Evolutionary conservation across 2,113 vertebrate species (phyloP).

Genomic region (Chitala chitala): DNA sequence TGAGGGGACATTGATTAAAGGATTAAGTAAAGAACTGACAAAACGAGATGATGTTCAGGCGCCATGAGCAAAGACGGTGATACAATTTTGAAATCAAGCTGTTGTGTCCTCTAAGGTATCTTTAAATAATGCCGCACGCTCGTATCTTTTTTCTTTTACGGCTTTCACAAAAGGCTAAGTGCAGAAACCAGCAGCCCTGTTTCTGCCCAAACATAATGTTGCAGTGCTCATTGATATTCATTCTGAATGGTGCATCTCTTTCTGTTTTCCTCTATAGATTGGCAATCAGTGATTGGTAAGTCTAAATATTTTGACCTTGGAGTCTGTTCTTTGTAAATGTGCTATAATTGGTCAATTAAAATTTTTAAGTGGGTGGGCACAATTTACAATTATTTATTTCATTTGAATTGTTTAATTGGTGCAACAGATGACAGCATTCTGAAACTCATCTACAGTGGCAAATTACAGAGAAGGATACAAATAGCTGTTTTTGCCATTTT

Average conservation of each 20-base stretch:
- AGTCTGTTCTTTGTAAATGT: neutral
- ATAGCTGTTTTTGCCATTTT: neutral
- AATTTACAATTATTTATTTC: neutral
- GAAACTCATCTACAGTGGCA: neutral
- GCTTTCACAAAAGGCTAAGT: neutral
- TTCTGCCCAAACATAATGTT: neutral
- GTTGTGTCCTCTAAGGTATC: slow-evolving; percentile 1
- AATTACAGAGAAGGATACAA: neutral
- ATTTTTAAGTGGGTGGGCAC: no score
- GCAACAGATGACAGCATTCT: neutral
- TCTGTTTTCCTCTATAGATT: neutral
- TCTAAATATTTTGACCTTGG: neutral
- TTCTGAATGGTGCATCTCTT: neutral
- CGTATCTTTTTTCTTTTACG: neutral
- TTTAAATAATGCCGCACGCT: neutral
- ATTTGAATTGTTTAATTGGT: neutral
- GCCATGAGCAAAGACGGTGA: no score
- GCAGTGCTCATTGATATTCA: neutral
- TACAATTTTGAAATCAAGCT: no score
- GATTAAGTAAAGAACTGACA: no score
- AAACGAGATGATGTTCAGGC: no score
- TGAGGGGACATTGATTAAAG: no score
- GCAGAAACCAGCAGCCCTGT: no score
- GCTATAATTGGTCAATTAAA: neutral
- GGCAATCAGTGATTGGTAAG: neutral